Conservation (phyloP, 1,140 invertebrate genomes). For the Hylyphantes graminicola region DNA sequence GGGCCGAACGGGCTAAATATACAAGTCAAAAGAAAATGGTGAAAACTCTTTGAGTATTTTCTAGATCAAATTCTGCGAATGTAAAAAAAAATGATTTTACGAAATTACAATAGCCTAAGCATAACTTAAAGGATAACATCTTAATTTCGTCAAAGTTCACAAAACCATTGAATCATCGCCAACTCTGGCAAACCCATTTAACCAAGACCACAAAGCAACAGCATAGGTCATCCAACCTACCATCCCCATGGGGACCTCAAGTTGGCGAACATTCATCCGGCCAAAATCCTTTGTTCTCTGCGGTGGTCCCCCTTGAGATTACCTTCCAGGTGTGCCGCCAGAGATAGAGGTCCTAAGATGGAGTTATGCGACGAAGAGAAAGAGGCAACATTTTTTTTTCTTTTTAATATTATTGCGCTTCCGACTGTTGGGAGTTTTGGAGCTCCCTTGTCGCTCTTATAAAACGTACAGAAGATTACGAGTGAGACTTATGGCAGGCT, state of each 20-base stretch:
- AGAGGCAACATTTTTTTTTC: constrained; percentile 4
- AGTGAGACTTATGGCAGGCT: constrained; percentile 5
- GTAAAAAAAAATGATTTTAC: too few relatives aligned
- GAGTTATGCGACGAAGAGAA: constrained; percentile 32
- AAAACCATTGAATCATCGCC: not conserved
- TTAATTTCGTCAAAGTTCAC: too few relatives aligned
- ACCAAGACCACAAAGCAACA: too few relatives aligned
- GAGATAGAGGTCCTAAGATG: constrained; percentile 41
- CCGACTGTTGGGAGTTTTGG: not conserved
- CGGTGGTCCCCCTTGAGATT: not conserved
- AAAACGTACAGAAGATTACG: constrained; percentile 22
- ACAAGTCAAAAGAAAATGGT: too few relatives aligned
- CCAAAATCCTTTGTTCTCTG: constrained; percentile 13
- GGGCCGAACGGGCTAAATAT: too few relatives aligned
- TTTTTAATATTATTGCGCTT: constrained; percentile 8
- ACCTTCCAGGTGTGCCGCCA: constrained; percentile 27
- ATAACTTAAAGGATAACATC: too few relatives aligned
- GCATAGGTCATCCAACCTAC: not conserved
- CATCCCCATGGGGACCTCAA: not conserved
- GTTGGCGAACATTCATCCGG: not conserved
- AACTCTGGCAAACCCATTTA: not conserved
- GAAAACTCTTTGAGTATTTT: too few relatives aligned
- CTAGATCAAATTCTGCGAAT: too few relatives aligned
- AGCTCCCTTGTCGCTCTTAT: constrained; percentile 1
- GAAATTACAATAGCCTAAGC: too few relatives aligned